phyloP scores from a whole-genome alignment of 2,888 invertebrate genomes.

The Netelia virgata region DNA sequence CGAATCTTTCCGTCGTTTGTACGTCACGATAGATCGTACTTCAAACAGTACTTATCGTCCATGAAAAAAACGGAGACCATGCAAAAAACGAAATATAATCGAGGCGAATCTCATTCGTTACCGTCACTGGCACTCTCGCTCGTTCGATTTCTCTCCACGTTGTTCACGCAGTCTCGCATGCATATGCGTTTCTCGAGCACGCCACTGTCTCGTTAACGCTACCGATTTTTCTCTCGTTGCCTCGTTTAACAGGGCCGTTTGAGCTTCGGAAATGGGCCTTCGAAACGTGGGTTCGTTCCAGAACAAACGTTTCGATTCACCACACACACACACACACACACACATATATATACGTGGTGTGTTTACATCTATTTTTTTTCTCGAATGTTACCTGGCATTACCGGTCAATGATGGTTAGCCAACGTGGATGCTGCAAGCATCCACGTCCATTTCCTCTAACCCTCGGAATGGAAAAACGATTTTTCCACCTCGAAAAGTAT shows the following conservation, averaged over 20 bases:
- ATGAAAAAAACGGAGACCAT: background rate
- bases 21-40: background rate
- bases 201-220: conserved; percentile 46
- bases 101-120: conserved; percentile 59
- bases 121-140: conserved; percentile 42
- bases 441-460: conserved; percentile 5
- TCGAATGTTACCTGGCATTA: conserved; percentile 48
- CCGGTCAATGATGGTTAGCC: conserved; percentile 32
- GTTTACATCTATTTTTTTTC: conserved; percentile 1
- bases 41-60: background rate
- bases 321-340: background rate
- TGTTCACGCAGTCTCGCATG: conserved; percentile 12
- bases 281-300: conserved; percentile 15
- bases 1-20: background rate
- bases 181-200: conserved; percentile 32
- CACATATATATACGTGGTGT: no score
- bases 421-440: background rate
- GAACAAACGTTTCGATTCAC: conserved; percentile 49
- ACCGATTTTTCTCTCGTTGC: conserved; percentile 43
- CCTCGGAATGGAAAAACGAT: conserved; percentile 40
- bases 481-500: conserved; percentile 37
- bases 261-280: conserved; percentile 40
- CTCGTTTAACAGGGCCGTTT: conserved; percentile 48
- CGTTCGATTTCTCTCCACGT: conserved; percentile 3
- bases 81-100: conserved; percentile 43